Evolutionary conservation across 2,797 vertebrate genomes (phyloP), one percentile per base, ranked within the genome.

Genomic region (Euphonia xanthogaster): DNA sequence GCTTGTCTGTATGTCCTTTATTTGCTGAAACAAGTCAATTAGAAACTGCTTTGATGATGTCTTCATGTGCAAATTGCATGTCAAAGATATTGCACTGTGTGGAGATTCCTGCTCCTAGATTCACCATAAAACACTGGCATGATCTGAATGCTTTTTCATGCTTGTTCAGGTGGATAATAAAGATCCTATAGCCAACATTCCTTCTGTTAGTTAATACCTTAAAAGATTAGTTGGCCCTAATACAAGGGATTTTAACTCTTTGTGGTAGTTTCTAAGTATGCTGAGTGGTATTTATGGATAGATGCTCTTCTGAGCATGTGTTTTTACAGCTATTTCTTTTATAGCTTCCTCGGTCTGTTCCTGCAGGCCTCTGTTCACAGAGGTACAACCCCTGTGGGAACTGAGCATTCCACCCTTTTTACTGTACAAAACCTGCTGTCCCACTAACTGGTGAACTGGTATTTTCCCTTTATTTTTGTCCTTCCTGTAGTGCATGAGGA

Each of bases 121-220:
- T 87, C 90, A 94, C 91, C 95, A 96, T 79, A 88, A 96, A 96
- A 89, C 96, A 86, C 86, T 86, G 93, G 93, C 97, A 86, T 75
- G 90, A 96, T 95, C 88, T 94, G 85, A 97, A 97, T 97, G 96
- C 93, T 96, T 96, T 97, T 96, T 94, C 97, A 96, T 96, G 96
- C 95, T 97, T 96, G 97, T 97, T 97, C 97, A 97, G 97, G 96
- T 97, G 97, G 93, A 97, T 97, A 97, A 97, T 92, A 96, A 95
- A 97, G 94, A 95, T 95, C 95, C 86, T 78, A 95, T 88, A 88
- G 95, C 95, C 85, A 97, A 89, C 96, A 97, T 97, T 96, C 96
- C 95, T 97, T 88, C 94, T 88, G 95, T 93, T 95, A 96, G 92
- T 96, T 97, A 97, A 97, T 97, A 96, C 94, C 90, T 93, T 96